Conservation (phyloP, 2,797 vertebrate species). For the Chloroceryle inda region DNA sequence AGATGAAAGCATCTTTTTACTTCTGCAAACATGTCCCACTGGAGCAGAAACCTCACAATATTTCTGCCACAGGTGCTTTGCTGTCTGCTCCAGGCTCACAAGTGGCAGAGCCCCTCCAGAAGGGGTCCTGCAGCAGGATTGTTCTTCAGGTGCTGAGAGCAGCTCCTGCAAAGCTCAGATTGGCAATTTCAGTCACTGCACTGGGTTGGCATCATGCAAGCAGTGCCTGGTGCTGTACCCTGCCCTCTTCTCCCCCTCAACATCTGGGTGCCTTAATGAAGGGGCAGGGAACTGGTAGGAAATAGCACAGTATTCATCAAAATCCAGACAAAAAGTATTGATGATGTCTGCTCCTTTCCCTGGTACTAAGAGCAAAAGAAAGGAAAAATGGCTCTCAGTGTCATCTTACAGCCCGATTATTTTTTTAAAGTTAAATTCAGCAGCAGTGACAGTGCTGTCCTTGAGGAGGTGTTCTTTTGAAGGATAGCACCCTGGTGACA, state of each 20-base stretch:
- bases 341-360: background rate
- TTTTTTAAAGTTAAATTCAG: conserved; percentile 30
- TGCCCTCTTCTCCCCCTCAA: background rate
- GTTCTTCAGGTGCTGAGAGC: background rate
- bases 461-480: conserved; percentile 72
- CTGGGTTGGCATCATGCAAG: background rate
- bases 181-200: background rate
- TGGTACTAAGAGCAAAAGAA: background rate
- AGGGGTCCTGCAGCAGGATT: background rate
- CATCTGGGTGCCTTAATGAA: background rate
- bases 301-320: background rate
- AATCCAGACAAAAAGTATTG: background rate
- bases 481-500: conserved; percentile 70
- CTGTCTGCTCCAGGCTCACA: background rate
- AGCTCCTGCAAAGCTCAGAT: background rate
- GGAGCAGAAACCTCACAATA: background rate
- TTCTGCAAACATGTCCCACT: fast-evolving
- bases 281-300: background rate
- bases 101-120: background rate
- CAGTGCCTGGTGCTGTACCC: background rate
- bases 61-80: background rate
- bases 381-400: background rate
- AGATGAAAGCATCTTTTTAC: background rate
- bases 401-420: background rate
- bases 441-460: conserved; percentile 61